Conservation (phyloP, 2,797 vertebrate genomes). For the Gymnocypris eckloni region DNA sequence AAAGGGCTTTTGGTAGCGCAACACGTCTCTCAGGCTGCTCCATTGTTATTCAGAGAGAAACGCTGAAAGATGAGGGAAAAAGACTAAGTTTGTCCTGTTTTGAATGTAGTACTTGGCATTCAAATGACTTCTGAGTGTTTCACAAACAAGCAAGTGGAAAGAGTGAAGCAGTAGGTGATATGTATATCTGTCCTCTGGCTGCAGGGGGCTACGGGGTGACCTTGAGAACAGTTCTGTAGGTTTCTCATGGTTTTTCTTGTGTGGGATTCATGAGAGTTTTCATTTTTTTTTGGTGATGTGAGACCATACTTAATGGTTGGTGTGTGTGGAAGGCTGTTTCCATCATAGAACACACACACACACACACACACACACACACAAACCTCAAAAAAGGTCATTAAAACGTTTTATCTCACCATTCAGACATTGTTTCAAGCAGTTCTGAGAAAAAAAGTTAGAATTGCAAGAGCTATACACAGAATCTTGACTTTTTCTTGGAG, state of each 20-base stretch:
- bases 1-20: constrained; percentile 44
- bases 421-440: background rate
- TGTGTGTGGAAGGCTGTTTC: background rate
- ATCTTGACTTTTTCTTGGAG: background rate
- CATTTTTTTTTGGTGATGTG: background rate
- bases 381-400: no score
- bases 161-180: background rate
- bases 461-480: background rate
- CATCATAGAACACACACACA: background rate
- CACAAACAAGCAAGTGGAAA: constrained; percentile 40
- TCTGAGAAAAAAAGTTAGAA: background rate
- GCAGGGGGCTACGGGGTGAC: background rate
- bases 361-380: no score
- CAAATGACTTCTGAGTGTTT: constrained; percentile 44
- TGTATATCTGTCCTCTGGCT: constrained; percentile 14
- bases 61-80: constrained; percentile 1
- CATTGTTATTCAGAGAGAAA: constrained; percentile 44
- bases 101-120: constrained; percentile 42
- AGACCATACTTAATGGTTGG: background rate
- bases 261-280: background rate
- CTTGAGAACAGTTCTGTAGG: background rate
- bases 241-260: background rate
- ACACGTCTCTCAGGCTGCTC: constrained; percentile 35
- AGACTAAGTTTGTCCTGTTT: constrained; percentile 15
- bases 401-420: background rate